Evolutionary conservation across 2,888 invertebrate species (phyloP), one percentile per base, ranked within the genome.

Genomic region (Ormyrus thymus): DNA sequence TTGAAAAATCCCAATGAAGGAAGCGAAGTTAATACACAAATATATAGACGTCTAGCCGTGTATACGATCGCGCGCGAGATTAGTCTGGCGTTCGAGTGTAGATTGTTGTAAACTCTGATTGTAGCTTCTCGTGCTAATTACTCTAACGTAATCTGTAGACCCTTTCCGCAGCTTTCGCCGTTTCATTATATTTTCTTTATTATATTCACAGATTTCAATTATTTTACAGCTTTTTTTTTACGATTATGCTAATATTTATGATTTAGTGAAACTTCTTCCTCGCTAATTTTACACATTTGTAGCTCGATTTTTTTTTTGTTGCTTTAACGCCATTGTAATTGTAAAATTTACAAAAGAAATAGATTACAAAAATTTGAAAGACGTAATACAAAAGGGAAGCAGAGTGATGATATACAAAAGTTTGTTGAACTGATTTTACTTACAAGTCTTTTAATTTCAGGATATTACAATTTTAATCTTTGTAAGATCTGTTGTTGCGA

Each of bases 91-190:
- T 70, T 71, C 6, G 15, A 71, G 71, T 29, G 29, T 29, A 29
- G 29, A 75, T 79, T 75, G 64, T 79, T 72, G 76, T 61, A 62
- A 72, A 76, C 51, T 79, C 72, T 76, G 76, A 79, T 76, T 79
- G 76, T 69, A 72, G 51, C 29, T 59, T 69, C 4, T 58, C 11
- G n/a, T 61, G 69, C 59, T 70, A 65, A 75, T 75, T 65, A 70
- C 11, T 75, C 43, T 71, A 74, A 70, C 62, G 48, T 65, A 73
- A 58, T 69, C 9, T 51, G 10, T 76, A 56, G 11, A 65, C 53
- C 59, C 56, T n/a, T 29, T 29, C 29, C 29, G 29, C 4, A 29
- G 29, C 51, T 74, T 70, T n/a, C 45, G 29, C 7, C 53, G 8
- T 64, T 9, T 56, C 62, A 9, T 48, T n/a, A 62, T 48, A 56